These are phyloP conservation scores for Aphodius granarius DNA, from an alignment of 2,888 invertebrate genomes.

Conservation along the genomic window DNA sequence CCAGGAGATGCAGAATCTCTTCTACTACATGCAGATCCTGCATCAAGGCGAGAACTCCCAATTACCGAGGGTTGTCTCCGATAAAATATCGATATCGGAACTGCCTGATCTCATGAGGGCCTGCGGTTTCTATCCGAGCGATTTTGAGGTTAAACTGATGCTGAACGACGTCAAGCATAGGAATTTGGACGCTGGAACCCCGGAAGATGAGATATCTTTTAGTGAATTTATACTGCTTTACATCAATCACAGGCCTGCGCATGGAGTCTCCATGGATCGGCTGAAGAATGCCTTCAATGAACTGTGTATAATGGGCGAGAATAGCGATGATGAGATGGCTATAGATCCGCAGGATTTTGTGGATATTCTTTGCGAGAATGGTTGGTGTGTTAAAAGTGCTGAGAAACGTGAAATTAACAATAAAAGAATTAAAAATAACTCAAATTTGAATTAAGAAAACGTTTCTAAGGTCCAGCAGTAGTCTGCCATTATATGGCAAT, in stretches of 20 bases:
- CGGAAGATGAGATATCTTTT: constrained; percentile 63
- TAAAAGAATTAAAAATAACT: no score
- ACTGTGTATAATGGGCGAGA: constrained; percentile 45
- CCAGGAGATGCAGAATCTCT: constrained; percentile 71
- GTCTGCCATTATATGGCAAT: no score
- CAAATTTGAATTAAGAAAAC: no score
- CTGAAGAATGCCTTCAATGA: constrained; percentile 57
- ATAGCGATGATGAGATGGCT: constrained; percentile 1
- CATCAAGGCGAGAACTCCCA: constrained; percentile 71
- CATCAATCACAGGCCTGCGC: constrained; percentile 66
- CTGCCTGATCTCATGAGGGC: constrained; percentile 75
- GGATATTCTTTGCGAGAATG: constrained; percentile 36
- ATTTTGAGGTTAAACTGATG: constrained; percentile 64
- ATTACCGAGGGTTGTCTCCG: constrained; percentile 61
- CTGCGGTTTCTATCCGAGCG: constrained; percentile 74
- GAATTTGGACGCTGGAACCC: constrained; percentile 53
- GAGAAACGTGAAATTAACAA: no score
- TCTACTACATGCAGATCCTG: constrained; percentile 76
- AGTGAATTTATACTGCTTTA: constrained; percentile 67
- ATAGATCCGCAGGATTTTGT: constrained; percentile 35
- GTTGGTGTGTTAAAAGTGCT: no score
- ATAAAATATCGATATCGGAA: constrained; percentile 65
- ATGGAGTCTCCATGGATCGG: constrained; percentile 55
- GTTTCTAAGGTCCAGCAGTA: no score
- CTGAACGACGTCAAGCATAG: constrained; percentile 60